Conservation (phyloP, 2,888 invertebrate species). For the Drosophila aldrichi region DNA sequence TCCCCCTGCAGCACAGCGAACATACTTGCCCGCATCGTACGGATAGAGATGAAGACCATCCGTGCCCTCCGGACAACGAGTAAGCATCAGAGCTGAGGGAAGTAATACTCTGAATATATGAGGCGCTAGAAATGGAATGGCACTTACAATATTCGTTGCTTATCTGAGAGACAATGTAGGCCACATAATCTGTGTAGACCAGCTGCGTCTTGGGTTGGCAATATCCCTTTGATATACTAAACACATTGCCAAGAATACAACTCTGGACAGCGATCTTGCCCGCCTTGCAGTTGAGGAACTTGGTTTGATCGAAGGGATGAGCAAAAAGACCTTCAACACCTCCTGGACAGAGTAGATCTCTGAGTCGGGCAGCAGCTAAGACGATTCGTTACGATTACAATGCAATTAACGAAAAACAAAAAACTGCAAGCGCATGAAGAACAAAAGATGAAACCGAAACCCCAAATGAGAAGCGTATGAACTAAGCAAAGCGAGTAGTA, state of each 20-base stretch:
- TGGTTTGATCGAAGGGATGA: slow-evolving; percentile 88
- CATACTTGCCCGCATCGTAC: slow-evolving; percentile 88
- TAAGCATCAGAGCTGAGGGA: slow-evolving; percentile 63
- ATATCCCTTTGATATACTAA: slow-evolving; percentile 86
- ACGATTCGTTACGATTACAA: slow-evolving; percentile 31
- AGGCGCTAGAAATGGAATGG: not conserved
- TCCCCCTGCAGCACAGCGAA: slow-evolving; percentile 88
- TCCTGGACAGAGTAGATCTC: slow-evolving; percentile 84
- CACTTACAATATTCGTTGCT: slow-evolving; percentile 80
- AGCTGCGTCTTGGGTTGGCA: slow-evolving; percentile 88
- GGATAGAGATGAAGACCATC: slow-evolving; percentile 88
- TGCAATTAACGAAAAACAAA: slow-evolving; percentile 9
- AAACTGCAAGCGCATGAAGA: slow-evolving; percentile 43
- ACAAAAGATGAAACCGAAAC: slow-evolving; percentile 31
- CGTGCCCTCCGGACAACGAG: slow-evolving; percentile 85
- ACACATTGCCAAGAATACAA: slow-evolving; percentile 88
- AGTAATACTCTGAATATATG: not conserved
- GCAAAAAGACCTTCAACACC: slow-evolving; percentile 87
- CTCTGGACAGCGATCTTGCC: slow-evolving; percentile 88
- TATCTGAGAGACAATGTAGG: slow-evolving; percentile 67
- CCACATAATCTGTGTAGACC: slow-evolving; percentile 70
- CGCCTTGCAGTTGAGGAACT: slow-evolving; percentile 89
- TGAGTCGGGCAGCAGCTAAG: slow-evolving; percentile 41
- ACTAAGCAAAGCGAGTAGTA: slow-evolving; percentile 24
- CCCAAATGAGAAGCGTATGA: slow-evolving; percentile 61